Conservation (phyloP, 2,113 vertebrate species). For the Ibidorhyncha struthersii region DNA sequence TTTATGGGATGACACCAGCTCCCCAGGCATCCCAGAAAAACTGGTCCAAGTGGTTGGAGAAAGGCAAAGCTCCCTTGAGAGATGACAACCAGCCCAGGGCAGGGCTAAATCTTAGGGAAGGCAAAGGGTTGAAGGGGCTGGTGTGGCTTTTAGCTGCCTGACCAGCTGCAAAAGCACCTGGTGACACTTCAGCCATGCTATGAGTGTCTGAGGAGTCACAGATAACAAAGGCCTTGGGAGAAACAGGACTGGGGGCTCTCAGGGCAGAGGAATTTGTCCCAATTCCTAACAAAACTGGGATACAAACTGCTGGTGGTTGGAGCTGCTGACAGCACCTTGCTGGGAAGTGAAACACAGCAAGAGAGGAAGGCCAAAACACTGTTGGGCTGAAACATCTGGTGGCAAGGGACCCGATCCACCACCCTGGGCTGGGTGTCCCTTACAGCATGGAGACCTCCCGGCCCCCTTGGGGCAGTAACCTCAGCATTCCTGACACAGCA, state of each 20-base stretch:
- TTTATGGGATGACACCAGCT: background rate
- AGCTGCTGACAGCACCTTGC: rapidly evolving
- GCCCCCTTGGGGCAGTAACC: background rate
- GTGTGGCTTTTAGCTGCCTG: background rate
- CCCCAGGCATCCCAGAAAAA: background rate
- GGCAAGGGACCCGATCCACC: background rate
- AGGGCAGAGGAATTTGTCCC: background rate
- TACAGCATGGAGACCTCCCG: background rate
- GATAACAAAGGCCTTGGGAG: background rate
- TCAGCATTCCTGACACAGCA: background rate
- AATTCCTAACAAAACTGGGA: background rate
- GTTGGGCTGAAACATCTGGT: rapidly evolving
- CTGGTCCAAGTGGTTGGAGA: background rate
- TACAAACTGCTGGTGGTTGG: background rate
- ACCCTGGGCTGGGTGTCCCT: background rate
- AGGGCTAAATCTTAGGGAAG: background rate
- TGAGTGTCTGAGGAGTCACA: background rate
- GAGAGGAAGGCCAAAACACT: background rate
- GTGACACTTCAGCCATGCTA: background rate
- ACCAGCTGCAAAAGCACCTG: background rate
- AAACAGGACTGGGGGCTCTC: background rate
- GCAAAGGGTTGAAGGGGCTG: background rate
- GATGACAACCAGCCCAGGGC: rapidly evolving
- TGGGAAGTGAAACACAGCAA: background rate
- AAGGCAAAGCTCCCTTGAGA: background rate